phyloP scores from a whole-genome alignment of 2,888 invertebrate genomes.

The Ochropleura plecta region DNA sequence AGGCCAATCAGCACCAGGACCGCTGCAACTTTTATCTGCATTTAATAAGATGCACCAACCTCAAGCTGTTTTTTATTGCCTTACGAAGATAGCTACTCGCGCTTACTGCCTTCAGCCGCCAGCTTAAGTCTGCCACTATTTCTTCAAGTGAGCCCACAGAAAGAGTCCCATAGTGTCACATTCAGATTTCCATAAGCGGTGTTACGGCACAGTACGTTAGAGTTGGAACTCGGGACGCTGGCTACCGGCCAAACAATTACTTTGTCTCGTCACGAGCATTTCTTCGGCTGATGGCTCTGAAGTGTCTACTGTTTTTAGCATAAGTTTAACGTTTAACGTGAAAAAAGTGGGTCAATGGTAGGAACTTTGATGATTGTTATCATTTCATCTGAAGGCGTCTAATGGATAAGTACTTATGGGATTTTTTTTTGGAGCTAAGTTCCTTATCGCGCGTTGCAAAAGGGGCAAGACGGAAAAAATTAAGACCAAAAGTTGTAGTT shows the following conservation, averaged over 20 bases:
- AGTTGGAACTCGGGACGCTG: constrained; percentile 67
- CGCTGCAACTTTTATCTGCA: accelerated
- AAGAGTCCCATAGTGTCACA: constrained; percentile 73
- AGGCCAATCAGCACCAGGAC: no score
- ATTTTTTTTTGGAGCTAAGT: neutral
- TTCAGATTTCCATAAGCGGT: constrained; percentile 76
- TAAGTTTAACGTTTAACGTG: constrained; percentile 58
- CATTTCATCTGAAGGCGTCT: neutral
- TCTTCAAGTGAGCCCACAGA: constrained; percentile 53
- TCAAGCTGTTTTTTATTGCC: constrained; percentile 30
- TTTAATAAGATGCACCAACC: constrained; percentile 11
- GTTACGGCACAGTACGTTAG: constrained; percentile 64
- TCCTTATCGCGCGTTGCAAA: no score
- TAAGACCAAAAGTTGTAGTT: no score
- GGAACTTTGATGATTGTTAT: constrained; percentile 6
- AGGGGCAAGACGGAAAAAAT: no score
- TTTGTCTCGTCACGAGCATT: constrained; percentile 85
- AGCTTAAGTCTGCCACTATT: constrained; percentile 43
- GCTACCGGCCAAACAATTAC: constrained; percentile 87
- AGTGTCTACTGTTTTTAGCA: constrained; percentile 69
- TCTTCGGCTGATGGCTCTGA: constrained; percentile 81
- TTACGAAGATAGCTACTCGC: constrained; percentile 10
- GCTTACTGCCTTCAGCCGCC: constrained; percentile 15
- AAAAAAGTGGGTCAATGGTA: constrained; percentile 50
- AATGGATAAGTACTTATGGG: neutral